Percentiles rank a stretch among this genome's conserved stretches.
Conservation (phyloP, 2,888 invertebrate species). For the Hemithea aestivaria region DNA sequence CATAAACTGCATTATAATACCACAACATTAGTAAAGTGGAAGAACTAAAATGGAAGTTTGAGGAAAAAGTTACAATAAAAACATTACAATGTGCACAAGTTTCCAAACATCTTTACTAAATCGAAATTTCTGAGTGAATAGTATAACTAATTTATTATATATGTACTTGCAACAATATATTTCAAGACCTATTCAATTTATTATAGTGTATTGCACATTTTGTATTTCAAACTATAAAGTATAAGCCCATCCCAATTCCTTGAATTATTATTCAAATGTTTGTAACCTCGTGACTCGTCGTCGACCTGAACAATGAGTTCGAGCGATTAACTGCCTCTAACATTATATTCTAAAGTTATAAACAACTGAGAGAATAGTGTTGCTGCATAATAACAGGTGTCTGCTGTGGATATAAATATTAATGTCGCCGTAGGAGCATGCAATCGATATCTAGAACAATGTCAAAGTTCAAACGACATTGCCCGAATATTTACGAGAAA, state of each 20-base stretch:
- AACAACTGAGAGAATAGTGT: constrained; percentile 5
- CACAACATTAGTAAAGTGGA: no score
- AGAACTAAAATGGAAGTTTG: no score
- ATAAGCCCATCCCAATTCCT: constrained; percentile 8
- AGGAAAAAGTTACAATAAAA: no score
- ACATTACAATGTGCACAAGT: no score
- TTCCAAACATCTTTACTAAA: no score
- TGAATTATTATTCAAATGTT: constrained; percentile 30
- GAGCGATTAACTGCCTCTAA: constrained; percentile 34
- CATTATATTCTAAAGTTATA: constrained; percentile 21
- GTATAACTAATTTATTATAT: no score
- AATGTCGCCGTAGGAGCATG: constrained; percentile 17
- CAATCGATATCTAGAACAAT: constrained; percentile 15
- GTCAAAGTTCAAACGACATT: constrained; percentile 14
- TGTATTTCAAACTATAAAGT: no score
- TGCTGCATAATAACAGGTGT: constrained; percentile 18
- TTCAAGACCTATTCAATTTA: no score
- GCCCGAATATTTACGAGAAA: constrained; percentile 8
- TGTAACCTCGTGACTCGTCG: constrained; percentile 51
- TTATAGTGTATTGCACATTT: no score
- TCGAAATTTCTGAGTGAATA: no score
- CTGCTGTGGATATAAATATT: constrained; percentile 20
- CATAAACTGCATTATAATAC: no score
- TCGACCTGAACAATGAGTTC: constrained; percentile 39
- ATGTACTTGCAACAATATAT: no score